These are phyloP conservation scores for Caerostris extrusa DNA, from an alignment of 1,140 invertebrate species.

Conservation along the genomic window DNA sequence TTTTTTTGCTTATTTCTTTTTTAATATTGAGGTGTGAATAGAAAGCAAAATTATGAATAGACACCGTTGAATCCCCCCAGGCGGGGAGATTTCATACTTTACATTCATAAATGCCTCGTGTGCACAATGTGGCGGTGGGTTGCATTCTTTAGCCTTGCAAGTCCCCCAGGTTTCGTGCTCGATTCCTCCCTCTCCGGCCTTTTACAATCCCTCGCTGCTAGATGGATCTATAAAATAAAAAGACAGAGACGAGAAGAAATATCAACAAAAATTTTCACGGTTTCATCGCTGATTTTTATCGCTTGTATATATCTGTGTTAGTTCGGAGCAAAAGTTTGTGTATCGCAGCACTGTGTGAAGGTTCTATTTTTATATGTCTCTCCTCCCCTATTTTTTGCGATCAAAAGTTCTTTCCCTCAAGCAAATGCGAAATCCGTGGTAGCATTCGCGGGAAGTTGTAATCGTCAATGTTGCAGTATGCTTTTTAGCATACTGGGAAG, in stretches of 20 bases:
- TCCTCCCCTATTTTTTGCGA: background rate
- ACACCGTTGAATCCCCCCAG: slow-evolving; percentile 34
- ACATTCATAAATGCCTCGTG: slow-evolving; percentile 62
- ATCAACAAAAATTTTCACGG: slow-evolving; percentile 77
- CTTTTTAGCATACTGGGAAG: background rate
- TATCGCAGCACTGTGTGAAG: slow-evolving; percentile 17
- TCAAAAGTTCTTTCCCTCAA: background rate
- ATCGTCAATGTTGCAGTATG: background rate
- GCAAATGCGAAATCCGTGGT: slow-evolving; percentile 14
- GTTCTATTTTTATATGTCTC: slow-evolving; percentile 71
- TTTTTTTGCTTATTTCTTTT: background rate
- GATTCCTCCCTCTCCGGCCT: background rate
- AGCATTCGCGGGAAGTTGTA: background rate
- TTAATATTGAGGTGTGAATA: slow-evolving; percentile 64
- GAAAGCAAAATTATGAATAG: slow-evolving; percentile 73
- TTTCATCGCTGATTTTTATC: slow-evolving; percentile 77
- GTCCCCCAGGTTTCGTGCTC: slow-evolving; percentile 18
- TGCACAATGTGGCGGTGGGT: slow-evolving; percentile 45
- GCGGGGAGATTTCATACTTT: slow-evolving; percentile 75
- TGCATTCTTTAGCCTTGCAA: slow-evolving; percentile 37
- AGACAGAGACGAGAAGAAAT: slow-evolving; percentile 76
- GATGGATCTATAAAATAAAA: slow-evolving; percentile 73
- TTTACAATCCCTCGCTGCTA: slow-evolving; percentile 4
- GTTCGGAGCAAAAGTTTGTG: slow-evolving; percentile 66
- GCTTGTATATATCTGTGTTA: slow-evolving; percentile 76